Conservation (phyloP, 1,140 invertebrate genomes). For the Chrysomallon squamiferum region DNA sequence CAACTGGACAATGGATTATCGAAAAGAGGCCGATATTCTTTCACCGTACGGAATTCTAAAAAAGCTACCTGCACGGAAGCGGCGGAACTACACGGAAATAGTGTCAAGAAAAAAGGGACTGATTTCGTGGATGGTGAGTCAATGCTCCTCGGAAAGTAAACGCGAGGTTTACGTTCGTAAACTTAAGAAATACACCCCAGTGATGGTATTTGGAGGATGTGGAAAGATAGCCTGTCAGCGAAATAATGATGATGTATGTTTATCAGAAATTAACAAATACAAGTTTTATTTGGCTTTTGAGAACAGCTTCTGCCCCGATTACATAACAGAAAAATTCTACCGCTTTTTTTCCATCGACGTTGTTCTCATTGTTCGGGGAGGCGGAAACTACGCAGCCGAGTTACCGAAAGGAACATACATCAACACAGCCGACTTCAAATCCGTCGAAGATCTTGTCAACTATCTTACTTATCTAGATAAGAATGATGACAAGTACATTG, state of each 20-base stretch:
- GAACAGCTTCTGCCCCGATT: conserved; percentile 87
- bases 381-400: conserved; percentile 8
- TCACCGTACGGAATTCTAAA: conserved; percentile 1
- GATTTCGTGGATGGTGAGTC: conserved; percentile 64
- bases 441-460: neutral
- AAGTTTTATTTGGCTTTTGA: conserved; percentile 71
- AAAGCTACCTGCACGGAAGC: neutral
- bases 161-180: conserved; percentile 68
- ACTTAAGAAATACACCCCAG: conserved; percentile 66
- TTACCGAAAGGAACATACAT: conserved; percentile 14
- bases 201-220: conserved; percentile 76
- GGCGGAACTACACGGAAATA: neutral
- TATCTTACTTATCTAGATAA: conserved; percentile 11
- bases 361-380: conserved; percentile 16
- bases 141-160: conserved; percentile 68
- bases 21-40: conserved; percentile 5
- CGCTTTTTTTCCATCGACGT: conserved; percentile 5
- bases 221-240: conserved; percentile 59
- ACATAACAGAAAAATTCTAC: conserved; percentile 96
- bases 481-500: conserved; percentile 9
- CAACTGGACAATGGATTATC: conserved; percentile 17
- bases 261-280: conserved; percentile 92
- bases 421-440: conserved; percentile 17
- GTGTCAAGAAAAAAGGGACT: conserved; percentile 20
- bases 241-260: conserved; percentile 79